Percentiles rank a stretch among this genome's conserved stretches.
Evolutionary conservation across 2,888 invertebrate genomes (phyloP).

Genomic region (Ashinkailepas kermadecensis): DNA sequence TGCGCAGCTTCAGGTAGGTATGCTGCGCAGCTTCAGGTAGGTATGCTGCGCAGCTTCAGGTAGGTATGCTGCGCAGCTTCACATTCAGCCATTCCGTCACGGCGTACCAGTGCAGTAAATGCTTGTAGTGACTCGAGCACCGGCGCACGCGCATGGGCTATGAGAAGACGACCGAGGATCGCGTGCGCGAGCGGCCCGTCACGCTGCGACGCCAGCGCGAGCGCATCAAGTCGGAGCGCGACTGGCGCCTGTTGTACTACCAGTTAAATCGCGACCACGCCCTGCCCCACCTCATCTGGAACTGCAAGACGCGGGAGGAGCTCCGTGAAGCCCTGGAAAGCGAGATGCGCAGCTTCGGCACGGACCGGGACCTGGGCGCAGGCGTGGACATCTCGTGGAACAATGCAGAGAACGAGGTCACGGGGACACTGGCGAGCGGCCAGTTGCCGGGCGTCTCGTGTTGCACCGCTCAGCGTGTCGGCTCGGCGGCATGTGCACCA

Average conservation of each 20-base stretch:
- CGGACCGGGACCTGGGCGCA: conserved; percentile 71
- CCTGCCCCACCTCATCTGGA: conserved; percentile 96
- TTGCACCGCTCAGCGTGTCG: too few relatives aligned
- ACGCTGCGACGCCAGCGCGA: conserved; percentile 83
- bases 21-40: too few relatives aligned
- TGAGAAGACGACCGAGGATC: conserved; percentile 44
- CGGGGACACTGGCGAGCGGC: too few relatives aligned
- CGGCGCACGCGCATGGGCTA: conserved; percentile 60
- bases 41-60: too few relatives aligned
- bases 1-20: too few relatives aligned
- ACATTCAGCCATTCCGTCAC: too few relatives aligned
- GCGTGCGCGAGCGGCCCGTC: conserved; percentile 71
- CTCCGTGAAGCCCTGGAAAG: conserved; percentile 82
- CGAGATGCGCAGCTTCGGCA: conserved; percentile 80
- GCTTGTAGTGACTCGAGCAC: too few relatives aligned
- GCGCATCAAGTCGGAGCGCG: conserved; percentile 73
- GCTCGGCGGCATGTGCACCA: too few relatives aligned
- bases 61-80: too few relatives aligned
- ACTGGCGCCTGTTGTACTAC: conserved; percentile 91
- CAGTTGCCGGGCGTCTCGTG: too few relatives aligned
- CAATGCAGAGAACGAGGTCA: conserved; percentile 62
- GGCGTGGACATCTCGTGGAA: conserved; percentile 85
- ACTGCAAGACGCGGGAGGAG: conserved; percentile 97
- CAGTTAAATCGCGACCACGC: conserved; percentile 88
- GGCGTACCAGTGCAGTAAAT: too few relatives aligned